These are phyloP conservation scores for Nymphalis urticae DNA, from an alignment of 2,888 invertebrate genomes.

Conservation along the genomic window DNA sequence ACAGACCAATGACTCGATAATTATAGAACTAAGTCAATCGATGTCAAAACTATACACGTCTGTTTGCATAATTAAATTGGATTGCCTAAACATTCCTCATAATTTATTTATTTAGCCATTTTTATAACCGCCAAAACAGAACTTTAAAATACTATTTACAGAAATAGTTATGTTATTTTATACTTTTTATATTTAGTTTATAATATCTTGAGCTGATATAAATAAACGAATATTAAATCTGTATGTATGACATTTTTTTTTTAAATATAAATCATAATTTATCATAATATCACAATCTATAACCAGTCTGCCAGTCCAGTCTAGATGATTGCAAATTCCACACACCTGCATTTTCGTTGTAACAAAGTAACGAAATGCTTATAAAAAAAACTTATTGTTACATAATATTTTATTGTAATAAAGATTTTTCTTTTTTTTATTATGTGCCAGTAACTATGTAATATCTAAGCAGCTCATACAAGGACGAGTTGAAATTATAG, in stretches of 20 bases:
- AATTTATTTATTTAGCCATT: slow-evolving; percentile 1
- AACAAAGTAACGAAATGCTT: too few relatives aligned
- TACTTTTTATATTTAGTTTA: background rate
- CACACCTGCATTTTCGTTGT: too few relatives aligned
- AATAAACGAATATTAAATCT: too few relatives aligned
- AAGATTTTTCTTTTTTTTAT: background rate
- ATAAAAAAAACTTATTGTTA: background rate
- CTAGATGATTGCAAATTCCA: too few relatives aligned
- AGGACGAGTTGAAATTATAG: background rate
- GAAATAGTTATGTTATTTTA: background rate
- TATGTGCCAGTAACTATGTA: background rate
- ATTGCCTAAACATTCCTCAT: slow-evolving; percentile 22
- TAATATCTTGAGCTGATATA: too few relatives aligned
- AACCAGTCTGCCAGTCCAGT: too few relatives aligned
- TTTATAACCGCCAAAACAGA: background rate
- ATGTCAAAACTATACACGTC: slow-evolving; percentile 29
- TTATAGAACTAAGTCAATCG: slow-evolving; percentile 40
- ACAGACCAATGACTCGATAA: slow-evolving; percentile 44
- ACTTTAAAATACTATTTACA: background rate
- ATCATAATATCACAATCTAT: too few relatives aligned
- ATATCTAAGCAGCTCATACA: background rate
- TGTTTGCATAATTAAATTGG: slow-evolving; percentile 37
- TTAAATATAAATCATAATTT: too few relatives aligned
- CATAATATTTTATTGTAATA: background rate
- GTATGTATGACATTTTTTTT: too few relatives aligned